Conservation (phyloP, 2,113 vertebrate species). For the Dendrocopos noguchii region DNA sequence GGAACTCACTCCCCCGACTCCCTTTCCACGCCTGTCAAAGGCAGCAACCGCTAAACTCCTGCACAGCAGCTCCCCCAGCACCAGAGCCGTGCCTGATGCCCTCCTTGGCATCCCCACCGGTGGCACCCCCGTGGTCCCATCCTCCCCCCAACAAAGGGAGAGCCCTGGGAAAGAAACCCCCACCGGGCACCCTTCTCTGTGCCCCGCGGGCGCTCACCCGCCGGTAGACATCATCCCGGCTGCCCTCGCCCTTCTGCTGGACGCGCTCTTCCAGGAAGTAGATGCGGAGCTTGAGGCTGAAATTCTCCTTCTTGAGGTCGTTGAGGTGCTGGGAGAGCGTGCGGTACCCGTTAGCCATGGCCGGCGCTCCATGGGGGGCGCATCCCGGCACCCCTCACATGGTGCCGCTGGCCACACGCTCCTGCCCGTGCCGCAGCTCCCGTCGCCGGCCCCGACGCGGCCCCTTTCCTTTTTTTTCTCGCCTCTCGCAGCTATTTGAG, state of each 20-base stretch:
- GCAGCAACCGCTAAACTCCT: not conserved
- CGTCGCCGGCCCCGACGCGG: constrained; percentile 1
- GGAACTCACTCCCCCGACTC: rapidly evolving
- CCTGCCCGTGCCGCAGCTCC: not conserved
- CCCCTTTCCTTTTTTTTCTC: constrained; percentile 59
- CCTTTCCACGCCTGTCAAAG: not conserved
- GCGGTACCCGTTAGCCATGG: constrained; percentile 94
- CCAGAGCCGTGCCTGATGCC: rapidly evolving
- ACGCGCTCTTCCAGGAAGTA: constrained; percentile 97
- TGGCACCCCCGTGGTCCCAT: not conserved
- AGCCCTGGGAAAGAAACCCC: not conserved
- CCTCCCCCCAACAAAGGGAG: not conserved
- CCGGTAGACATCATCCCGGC: constrained; percentile 85
- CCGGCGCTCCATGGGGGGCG: constrained; percentile 70
- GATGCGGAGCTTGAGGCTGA: constrained; percentile 97
- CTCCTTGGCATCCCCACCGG: rapidly evolving
- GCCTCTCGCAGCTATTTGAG: constrained; percentile 83
- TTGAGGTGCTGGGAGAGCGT: constrained; percentile 98
- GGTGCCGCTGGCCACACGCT: constrained; percentile 11
- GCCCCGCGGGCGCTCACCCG: constrained; percentile 78
- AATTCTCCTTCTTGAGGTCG: constrained; percentile 99
- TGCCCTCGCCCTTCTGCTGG: constrained; percentile 91
- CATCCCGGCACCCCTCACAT: constrained; percentile 75
- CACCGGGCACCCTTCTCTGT: rapidly evolving
- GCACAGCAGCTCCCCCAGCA: not conserved